Percentiles rank a stretch among this genome's conserved stretches.
These are phyloP conservation scores for Ciona savignyi DNA, from an alignment of 23 tunicate genomes.

Conservation along the genomic window DNA sequence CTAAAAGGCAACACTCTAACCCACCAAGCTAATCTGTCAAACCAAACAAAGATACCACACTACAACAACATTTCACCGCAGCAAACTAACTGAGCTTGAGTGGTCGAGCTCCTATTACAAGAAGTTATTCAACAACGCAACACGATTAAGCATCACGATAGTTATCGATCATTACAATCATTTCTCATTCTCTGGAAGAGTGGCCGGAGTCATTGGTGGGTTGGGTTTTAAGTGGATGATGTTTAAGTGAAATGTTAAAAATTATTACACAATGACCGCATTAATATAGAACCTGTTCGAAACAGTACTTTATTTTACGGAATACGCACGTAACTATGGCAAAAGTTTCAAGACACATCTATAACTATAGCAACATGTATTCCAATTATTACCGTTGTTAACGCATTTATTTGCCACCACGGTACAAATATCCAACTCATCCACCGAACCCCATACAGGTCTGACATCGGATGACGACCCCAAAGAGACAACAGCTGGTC, in stretches of 20 bases:
- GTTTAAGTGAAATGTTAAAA: neutral
- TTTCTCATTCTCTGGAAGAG: constrained; percentile 6
- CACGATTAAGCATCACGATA: constrained; percentile 5
- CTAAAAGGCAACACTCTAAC: too few species aligned
- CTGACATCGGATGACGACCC: constrained; percentile 27
- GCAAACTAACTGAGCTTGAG: constrained; percentile 12
- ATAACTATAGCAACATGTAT: too few species aligned
- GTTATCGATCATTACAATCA: constrained; percentile 15
- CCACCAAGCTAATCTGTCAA: too few species aligned
- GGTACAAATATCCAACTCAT: too few species aligned
- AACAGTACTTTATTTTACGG: too few species aligned
- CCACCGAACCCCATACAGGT: too few species aligned
- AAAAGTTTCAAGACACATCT: too few species aligned
- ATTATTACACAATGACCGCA: neutral
- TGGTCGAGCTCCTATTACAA: constrained; percentile 7
- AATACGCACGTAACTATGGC: too few species aligned
- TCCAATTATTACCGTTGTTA: too few species aligned
- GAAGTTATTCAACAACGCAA: constrained; percentile 20
- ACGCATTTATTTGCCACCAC: too few species aligned
- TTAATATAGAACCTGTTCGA: neutral
- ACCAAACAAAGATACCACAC: too few species aligned
- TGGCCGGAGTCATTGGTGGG: constrained; percentile 21
- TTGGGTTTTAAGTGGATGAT: neutral
- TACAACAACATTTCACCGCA: too few species aligned
- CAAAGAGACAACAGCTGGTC: constrained; percentile 5